A percentile compares a stretch with the other conserved stretches of the same genome.
Evolutionary conservation across 2,113 vertebrate species (phyloP).

Genomic region (Paralichthys olivaceus): DNA sequence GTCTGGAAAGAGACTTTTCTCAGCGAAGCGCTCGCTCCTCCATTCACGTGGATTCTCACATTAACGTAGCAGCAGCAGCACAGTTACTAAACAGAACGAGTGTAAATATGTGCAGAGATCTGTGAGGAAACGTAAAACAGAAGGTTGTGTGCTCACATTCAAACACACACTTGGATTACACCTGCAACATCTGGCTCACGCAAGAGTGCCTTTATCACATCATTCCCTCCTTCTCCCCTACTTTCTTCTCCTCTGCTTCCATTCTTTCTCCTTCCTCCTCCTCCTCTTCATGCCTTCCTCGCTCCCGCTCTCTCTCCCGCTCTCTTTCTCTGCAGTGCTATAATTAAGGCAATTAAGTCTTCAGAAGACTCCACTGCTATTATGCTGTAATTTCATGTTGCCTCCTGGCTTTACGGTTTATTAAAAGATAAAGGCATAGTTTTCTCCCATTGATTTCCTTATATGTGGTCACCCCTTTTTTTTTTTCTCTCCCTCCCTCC

Average conservation of each 20-base stretch:
- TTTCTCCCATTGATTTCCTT: constrained; percentile 80
- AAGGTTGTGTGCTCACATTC: not conserved
- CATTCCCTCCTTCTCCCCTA: not conserved
- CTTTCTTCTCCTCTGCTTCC: constrained; percentile 25
- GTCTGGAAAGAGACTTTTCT: constrained; percentile 52
- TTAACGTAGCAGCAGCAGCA: too few species aligned
- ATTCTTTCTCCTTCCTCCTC: too few species aligned
- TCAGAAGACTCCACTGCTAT: constrained; percentile 82
- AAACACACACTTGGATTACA: constrained; percentile 48
- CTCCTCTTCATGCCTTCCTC: constrained; percentile 13
- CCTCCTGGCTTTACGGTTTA: constrained; percentile 84
- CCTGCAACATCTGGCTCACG: constrained; percentile 46
- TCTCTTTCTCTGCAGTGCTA: constrained; percentile 64
- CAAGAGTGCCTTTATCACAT: constrained; percentile 13
- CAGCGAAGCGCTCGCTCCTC: not conserved
- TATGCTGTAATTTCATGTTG: constrained; percentile 85
- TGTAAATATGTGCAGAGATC: not conserved
- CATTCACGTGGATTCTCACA: not conserved
- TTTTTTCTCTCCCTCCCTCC: constrained; percentile 26
- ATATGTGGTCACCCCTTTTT: constrained; percentile 73
- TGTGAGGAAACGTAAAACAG: not conserved
- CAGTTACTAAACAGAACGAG: not conserved
- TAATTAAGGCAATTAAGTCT: constrained; percentile 87
- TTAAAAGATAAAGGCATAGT: constrained; percentile 86
- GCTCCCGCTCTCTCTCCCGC: constrained; percentile 31